Conservation (phyloP, 2,113 vertebrate species). For the Tautogolabrus adspersus region DNA sequence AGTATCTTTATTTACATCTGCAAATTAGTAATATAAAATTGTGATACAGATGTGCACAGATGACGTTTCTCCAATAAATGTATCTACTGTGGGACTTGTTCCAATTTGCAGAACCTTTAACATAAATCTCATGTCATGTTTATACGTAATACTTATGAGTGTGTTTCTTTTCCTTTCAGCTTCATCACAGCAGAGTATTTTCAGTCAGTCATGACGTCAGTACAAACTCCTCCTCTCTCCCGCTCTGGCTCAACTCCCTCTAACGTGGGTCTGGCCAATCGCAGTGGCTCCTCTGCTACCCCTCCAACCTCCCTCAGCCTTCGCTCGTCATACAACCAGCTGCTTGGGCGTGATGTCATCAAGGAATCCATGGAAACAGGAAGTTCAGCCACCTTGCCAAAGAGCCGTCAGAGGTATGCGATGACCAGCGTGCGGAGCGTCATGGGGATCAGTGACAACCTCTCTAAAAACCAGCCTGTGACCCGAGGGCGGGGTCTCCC, state of each 20-base stretch:
- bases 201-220: constrained; percentile 85
- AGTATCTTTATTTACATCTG: not conserved
- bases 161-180: constrained; percentile 48
- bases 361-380: constrained; percentile 88
- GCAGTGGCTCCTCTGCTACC: constrained; percentile 80
- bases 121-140: not conserved
- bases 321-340: constrained; percentile 95
- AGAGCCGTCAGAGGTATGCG: constrained; percentile 92
- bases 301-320: constrained; percentile 94
- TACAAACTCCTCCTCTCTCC: constrained; percentile 91
- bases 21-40: no score
- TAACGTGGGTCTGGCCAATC: constrained; percentile 87
- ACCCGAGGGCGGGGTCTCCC: constrained; percentile 82
- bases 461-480: constrained; percentile 77
- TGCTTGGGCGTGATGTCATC: constrained; percentile 91
- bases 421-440: constrained; percentile 92
- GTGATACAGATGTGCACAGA: no score
- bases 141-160: not conserved
- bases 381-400: constrained; percentile 88
- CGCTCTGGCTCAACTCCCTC: constrained; percentile 81
- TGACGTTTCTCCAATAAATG: no score
- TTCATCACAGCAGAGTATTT: constrained; percentile 22
- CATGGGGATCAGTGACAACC: constrained; percentile 91
- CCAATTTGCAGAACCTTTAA: no score
- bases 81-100: no score